A percentile compares a stretch with the other conserved stretches of the same genome.
These are phyloP conservation scores for Eretmodus cyanostictus DNA, from an alignment of 2,113 vertebrate species.

Conservation along the genomic window DNA sequence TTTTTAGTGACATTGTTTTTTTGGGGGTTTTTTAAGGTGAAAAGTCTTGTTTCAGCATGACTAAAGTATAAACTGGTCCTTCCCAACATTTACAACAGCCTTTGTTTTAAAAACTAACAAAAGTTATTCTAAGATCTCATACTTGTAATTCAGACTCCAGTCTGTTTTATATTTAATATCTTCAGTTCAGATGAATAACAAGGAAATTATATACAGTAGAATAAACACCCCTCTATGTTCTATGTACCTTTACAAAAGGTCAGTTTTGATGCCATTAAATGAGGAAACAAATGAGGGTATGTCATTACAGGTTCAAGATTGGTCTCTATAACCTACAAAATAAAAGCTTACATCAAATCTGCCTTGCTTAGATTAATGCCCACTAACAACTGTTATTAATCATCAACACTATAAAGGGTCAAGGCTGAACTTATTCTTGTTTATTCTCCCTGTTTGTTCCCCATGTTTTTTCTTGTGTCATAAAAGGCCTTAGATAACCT, in stretches of 20 bases:
- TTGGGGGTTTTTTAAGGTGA: not conserved
- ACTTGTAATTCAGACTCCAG: not conserved
- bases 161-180: not conserved
- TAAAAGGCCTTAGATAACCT: not conserved
- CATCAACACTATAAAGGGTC: not conserved
- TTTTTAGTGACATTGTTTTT: not conserved
- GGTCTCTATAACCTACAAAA: not conserved
- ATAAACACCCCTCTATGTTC: not conserved
- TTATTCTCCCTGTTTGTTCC: not conserved
- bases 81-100: not conserved
- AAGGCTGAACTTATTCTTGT: not conserved
- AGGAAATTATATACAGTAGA: not conserved
- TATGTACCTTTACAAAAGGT: not conserved
- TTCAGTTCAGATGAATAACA: not conserved
- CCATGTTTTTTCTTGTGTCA: not conserved
- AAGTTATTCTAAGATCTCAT: not conserved
- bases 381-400: not conserved
- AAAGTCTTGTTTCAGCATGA: not conserved
- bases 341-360: not conserved
- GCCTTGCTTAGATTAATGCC: not conserved
- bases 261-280: not conserved
- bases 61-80: not conserved
- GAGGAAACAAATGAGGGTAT: not conserved
- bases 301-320: not conserved
- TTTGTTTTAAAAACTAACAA: not conserved